These are phyloP conservation scores for Hypena proboscidalis DNA, from an alignment of 2,888 invertebrate species.

Conservation along the genomic window DNA sequence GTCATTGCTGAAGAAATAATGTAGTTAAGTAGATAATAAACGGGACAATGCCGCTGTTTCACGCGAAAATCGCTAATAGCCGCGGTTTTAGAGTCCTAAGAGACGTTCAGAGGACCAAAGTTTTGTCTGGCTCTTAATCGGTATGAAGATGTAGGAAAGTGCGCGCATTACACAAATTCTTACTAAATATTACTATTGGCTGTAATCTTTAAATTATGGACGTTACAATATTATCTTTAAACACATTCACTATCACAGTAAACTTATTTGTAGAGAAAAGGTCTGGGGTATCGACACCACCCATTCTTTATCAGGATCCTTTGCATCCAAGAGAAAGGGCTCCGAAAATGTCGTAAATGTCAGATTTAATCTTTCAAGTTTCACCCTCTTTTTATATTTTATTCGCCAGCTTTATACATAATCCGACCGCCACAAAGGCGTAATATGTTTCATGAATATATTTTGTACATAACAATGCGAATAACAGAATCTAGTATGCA, in stretches of 20 bases:
- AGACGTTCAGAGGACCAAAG: no score
- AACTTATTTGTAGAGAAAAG: no score
- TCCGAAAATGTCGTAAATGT: constrained; percentile 22
- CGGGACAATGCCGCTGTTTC: constrained; percentile 26
- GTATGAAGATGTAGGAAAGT: no score
- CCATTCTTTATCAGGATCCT: background rate
- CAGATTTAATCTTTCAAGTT: constrained; percentile 37
- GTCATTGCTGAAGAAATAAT: constrained; percentile 47
- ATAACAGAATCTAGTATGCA: constrained; percentile 24
- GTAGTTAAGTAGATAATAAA: constrained; percentile 48
- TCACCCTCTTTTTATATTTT: constrained; percentile 21
- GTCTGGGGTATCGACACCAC: no score
- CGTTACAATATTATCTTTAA: no score
- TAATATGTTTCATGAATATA: constrained; percentile 27
- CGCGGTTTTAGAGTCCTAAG: no score
- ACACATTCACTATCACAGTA: no score
- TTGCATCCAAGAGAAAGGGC: constrained; percentile 15
- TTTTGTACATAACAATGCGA: constrained; percentile 21
- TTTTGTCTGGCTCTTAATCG: no score
- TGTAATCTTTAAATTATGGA: no score
- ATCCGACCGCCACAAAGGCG: constrained; percentile 28
- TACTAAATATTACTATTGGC: no score
- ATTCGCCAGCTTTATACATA: constrained; percentile 15
- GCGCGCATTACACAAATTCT: no score
- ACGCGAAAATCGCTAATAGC: constrained; percentile 25